A percentile compares a stretch with the other conserved stretches of the same genome.
Conservation (phyloP, 2,888 invertebrate species). For the Patella depressa region DNA sequence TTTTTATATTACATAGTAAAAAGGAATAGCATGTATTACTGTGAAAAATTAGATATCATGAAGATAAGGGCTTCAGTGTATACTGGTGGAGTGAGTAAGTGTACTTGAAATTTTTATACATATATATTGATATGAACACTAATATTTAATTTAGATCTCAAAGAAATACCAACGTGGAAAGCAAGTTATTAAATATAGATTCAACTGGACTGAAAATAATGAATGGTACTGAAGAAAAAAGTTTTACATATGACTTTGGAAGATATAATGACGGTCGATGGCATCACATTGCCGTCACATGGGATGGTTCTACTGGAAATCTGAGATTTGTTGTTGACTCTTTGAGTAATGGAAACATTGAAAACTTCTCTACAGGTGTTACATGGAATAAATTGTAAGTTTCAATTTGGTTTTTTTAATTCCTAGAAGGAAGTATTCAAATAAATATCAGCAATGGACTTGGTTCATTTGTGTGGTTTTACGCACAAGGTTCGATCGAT, state of each 20-base stretch:
- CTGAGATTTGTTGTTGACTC: slow-evolving; percentile 45
- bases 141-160: neutral
- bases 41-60: no score
- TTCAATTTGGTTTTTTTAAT: neutral
- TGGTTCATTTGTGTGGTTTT: no score
- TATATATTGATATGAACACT: no score
- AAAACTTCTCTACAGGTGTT: slow-evolving; percentile 19
- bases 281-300: slow-evolving; percentile 51
- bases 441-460: no score
- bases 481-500: no score
- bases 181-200: slow-evolving; percentile 43
- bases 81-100: no score
- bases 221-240: neutral
- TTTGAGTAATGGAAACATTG: slow-evolving; percentile 26
- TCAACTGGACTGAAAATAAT: slow-evolving; percentile 41
- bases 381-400: slow-evolving; percentile 27
- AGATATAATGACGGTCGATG: slow-evolving; percentile 53
- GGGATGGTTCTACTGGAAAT: slow-evolving; percentile 36
- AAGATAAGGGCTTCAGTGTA: no score
- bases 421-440: no score
- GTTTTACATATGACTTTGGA: neutral
- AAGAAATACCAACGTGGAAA: neutral
- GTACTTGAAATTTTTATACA: no score
- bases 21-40: no score
- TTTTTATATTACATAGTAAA: no score